A percentile compares a stretch with the other conserved stretches of the same genome.
Conservation (phyloP, 2,888 invertebrate genomes). For the Invenusta paracnida region DNA sequence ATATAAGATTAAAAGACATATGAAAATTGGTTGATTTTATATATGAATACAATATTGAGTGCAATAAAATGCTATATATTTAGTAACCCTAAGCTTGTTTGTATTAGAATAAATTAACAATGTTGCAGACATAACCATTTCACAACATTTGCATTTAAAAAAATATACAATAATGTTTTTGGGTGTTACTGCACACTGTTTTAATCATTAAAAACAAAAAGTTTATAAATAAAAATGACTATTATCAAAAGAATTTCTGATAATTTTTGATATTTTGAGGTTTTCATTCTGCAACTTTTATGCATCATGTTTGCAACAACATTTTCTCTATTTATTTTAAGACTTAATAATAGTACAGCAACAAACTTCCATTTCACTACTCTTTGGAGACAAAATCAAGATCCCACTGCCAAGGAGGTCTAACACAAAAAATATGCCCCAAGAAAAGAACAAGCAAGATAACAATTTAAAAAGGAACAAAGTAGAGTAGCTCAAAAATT, state of each 20-base stretch:
- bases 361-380: not conserved
- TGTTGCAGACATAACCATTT: not conserved
- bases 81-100: not conserved
- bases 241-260: not conserved
- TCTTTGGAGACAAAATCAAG: not conserved
- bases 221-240: not conserved
- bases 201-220: not conserved
- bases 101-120: not conserved
- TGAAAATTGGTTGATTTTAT: not conserved
- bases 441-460: not conserved
- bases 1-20: not conserved
- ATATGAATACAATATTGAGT: not conserved
- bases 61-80: not conserved
- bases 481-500: not conserved
- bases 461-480: not conserved
- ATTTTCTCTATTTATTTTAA: not conserved
- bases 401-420: not conserved
- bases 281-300: not conserved
- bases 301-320: not conserved
- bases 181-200: not conserved
- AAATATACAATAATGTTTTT: not conserved
- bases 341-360: not conserved
- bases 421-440: not conserved
- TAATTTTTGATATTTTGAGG: not conserved
- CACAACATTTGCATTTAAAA: not conserved